These are phyloP conservation scores for Nannoperca australis DNA, from an alignment of 2,797 vertebrate genomes.

Conservation along the genomic window DNA sequence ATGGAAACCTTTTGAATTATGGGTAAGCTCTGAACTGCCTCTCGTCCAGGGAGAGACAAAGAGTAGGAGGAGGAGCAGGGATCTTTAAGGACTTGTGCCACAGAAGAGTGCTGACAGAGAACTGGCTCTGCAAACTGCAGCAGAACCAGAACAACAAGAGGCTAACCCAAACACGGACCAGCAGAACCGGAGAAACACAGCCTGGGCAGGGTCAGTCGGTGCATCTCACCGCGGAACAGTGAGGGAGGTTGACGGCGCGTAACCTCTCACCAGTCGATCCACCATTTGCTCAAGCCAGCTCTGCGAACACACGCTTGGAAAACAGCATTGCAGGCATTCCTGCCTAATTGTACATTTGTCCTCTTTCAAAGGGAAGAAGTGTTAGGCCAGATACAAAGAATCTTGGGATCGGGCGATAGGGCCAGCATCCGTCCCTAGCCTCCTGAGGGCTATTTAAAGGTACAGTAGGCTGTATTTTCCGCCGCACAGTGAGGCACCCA, in stretches of 20 bases:
- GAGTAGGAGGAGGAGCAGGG: slow-evolving; percentile 63
- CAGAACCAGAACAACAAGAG: slow-evolving; percentile 80
- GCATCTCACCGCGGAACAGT: slow-evolving; percentile 65
- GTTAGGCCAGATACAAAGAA: slow-evolving; percentile 85
- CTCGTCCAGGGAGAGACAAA: slow-evolving; percentile 75
- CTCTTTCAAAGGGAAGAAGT: slow-evolving; percentile 85
- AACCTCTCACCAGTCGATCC: slow-evolving; percentile 64
- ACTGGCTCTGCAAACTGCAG: slow-evolving; percentile 68
- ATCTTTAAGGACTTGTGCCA: slow-evolving; percentile 71
- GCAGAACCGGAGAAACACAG: slow-evolving; percentile 68
- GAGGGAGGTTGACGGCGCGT: slow-evolving; percentile 62
- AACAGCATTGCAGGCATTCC: slow-evolving; percentile 85
- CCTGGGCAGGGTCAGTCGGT: slow-evolving; percentile 65
- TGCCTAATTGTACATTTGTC: slow-evolving; percentile 88
- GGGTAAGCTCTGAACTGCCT: slow-evolving; percentile 80
- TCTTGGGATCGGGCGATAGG: slow-evolving; percentile 84
- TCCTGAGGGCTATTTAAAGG: slow-evolving; percentile 90
- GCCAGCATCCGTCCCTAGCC: slow-evolving; percentile 85
- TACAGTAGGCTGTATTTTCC: slow-evolving; percentile 91
- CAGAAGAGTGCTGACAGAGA: slow-evolving; percentile 75
- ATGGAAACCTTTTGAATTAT: slow-evolving; percentile 86
- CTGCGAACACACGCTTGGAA: slow-evolving; percentile 73
- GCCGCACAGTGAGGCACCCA: slow-evolving; percentile 88
- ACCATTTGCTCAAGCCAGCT: slow-evolving; percentile 56
- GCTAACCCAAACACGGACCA: slow-evolving; percentile 76